These are phyloP conservation scores for Sesia apiformis DNA, from an alignment of 2,888 invertebrate genomes.

Conservation along the genomic window DNA sequence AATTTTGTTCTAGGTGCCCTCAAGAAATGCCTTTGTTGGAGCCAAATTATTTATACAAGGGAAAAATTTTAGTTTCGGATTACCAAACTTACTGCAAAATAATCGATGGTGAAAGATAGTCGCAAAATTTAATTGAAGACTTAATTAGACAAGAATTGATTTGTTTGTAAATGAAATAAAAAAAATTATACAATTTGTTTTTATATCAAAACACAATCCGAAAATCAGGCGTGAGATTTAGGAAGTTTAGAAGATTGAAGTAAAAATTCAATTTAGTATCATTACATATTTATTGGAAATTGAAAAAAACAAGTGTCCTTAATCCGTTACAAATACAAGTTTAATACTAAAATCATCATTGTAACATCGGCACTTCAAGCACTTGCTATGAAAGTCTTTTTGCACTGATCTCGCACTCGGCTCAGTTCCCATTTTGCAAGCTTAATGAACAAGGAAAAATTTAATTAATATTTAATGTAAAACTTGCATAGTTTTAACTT, in stretches of 20 bases:
- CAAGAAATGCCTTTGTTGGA: conserved; percentile 46
- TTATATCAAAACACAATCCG: conserved; percentile 8
- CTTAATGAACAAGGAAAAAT: conserved; percentile 59
- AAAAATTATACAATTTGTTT: conserved; percentile 16
- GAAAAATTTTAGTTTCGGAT: conserved; percentile 59
- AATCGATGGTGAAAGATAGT: conserved; percentile 22
- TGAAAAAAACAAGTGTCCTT: not conserved
- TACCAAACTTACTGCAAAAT: conserved; percentile 62
- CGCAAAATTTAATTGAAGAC: too few species aligned
- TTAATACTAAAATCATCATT: too few species aligned
- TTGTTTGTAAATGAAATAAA: too few species aligned
- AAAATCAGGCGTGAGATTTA: too few species aligned
- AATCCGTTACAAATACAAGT: too few species aligned
- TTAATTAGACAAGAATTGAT: too few species aligned
- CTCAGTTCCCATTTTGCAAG: conserved; percentile 64
- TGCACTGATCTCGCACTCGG: conserved; percentile 49
- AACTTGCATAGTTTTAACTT: too few species aligned
- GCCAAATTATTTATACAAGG: conserved; percentile 51
- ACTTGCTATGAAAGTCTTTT: conserved; percentile 13
- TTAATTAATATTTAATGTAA: not conserved
- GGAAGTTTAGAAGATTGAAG: too few species aligned
- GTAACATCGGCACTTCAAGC: too few species aligned
- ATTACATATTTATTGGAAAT: not conserved
- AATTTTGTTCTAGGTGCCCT: conserved; percentile 34
- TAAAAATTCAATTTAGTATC: not conserved